A percentile compares a stretch with the other conserved stretches of the same genome.
phyloP scores from a whole-genome alignment of 2,888 invertebrate species.

The Calliphora vomitoria region DNA sequence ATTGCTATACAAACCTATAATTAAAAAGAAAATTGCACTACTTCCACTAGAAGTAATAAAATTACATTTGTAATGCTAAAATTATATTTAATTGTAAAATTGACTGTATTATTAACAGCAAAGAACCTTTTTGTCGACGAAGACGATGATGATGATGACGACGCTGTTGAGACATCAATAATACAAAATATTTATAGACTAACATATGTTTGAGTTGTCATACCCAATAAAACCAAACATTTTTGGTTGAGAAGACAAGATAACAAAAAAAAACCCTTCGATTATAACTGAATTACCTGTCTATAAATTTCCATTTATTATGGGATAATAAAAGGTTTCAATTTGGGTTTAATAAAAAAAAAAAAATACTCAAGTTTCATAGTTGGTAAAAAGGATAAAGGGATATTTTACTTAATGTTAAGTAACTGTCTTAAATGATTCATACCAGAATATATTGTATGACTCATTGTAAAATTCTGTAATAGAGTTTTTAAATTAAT shows the following conservation, averaged over 20 bases:
- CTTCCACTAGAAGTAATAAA: slow-evolving; percentile 3
- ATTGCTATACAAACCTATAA: slow-evolving; percentile 28
- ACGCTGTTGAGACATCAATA: slow-evolving; percentile 34
- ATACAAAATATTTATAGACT: slow-evolving; percentile 45
- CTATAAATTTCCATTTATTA: slow-evolving; percentile 8
- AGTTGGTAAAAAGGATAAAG: background rate
- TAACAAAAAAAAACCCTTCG: background rate
- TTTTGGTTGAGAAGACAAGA: background rate
- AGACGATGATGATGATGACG: too few species aligned
- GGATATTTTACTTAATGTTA: background rate
- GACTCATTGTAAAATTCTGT: background rate
- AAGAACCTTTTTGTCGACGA: background rate
- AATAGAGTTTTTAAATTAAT: background rate
- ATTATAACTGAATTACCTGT: slow-evolving; percentile 37
- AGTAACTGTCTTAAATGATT: background rate
- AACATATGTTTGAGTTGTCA: slow-evolving; percentile 65
- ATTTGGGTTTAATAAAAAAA: slow-evolving; percentile 1
- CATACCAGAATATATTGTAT: background rate
- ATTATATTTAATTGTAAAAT: slow-evolving; percentile 70
- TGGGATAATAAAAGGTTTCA: slow-evolving; percentile 55
- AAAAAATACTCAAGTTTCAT: background rate
- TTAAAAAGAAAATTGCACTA: slow-evolving; percentile 42
- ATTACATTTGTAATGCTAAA: slow-evolving; percentile 59
- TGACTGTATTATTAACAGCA: slow-evolving; percentile 37
- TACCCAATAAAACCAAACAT: slow-evolving; percentile 30